phyloP scores from a whole-genome alignment of 2,888 invertebrate species.

The Pinctada fucata region DNA sequence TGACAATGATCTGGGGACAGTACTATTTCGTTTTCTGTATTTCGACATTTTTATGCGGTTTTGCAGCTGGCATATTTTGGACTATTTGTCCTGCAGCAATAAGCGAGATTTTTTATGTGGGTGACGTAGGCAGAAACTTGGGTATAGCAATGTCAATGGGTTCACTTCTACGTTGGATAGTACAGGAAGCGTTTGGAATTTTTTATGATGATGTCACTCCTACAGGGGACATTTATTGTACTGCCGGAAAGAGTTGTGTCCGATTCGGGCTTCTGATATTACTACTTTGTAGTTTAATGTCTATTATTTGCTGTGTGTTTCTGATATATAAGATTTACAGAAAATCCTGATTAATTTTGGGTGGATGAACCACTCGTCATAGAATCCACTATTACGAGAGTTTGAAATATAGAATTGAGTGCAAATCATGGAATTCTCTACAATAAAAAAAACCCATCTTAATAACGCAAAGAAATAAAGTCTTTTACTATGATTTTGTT shows the following conservation, averaged over 20 bases:
- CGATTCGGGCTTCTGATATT: constrained; percentile 41
- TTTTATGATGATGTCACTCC: constrained; percentile 46
- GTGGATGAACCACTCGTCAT: too few relatives aligned
- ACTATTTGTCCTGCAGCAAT: constrained; percentile 49
- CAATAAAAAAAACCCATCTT: too few relatives aligned
- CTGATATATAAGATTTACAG: too few relatives aligned
- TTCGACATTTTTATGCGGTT: constrained; percentile 49
- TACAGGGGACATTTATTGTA: constrained; percentile 21
- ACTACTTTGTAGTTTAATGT: constrained; percentile 34
- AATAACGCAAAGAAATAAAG: too few relatives aligned
- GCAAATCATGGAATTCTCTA: too few relatives aligned
- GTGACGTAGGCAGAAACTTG: constrained; percentile 55
- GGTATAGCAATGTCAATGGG: constrained; percentile 49
- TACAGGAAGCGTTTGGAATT: constrained; percentile 50
- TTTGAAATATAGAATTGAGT: too few relatives aligned
- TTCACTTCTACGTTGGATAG: constrained; percentile 45
- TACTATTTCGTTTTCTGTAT: constrained; percentile 35
- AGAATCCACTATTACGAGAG: too few relatives aligned
- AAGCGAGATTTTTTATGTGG: constrained; percentile 50
- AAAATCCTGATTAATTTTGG: too few relatives aligned
- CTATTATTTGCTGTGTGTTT: constrained; percentile 6
- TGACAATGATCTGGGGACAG: constrained; percentile 41
- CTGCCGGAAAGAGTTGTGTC: constrained; percentile 49
- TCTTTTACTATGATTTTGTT: too few relatives aligned
- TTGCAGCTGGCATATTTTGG: constrained; percentile 47